These are phyloP conservation scores for Nyctalus aviator DNA, from an alignment of 2,797 vertebrate genomes.

Conservation along the genomic window DNA sequence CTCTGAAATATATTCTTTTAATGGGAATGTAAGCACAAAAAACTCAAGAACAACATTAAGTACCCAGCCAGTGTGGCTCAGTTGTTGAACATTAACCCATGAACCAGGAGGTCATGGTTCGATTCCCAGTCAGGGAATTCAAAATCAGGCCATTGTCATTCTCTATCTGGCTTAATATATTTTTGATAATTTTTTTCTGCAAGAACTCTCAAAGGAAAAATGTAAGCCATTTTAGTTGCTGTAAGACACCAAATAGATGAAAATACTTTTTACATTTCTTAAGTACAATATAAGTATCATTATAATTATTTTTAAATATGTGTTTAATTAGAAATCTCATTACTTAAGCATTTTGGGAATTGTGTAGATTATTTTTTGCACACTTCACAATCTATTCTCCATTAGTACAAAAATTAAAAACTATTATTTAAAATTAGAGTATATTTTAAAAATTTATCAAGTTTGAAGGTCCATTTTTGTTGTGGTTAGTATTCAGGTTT, in stretches of 20 bases:
- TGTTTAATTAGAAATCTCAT: conserved; percentile 9
- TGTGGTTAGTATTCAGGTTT: conserved; percentile 21
- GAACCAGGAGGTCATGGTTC: no score
- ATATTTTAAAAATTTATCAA: not conserved
- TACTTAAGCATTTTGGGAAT: conserved; percentile 27
- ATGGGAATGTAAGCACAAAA: not conserved
- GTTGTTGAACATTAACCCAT: not conserved
- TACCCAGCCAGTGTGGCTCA: not conserved
- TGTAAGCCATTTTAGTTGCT: conserved; percentile 38
- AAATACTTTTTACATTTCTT: conserved; percentile 42
- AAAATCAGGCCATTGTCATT: conserved; percentile 3
- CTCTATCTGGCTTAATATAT: not conserved
- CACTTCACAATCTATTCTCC: not conserved
- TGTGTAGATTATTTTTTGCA: not conserved
- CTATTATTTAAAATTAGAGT: conserved; percentile 7
- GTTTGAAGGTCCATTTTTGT: conserved; percentile 38
- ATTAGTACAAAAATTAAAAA: conserved; percentile 16
- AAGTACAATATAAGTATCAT: not conserved
- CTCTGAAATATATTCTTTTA: not conserved
- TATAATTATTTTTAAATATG: conserved; percentile 35
- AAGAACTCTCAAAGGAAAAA: conserved; percentile 27
- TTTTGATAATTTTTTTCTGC: conserved; percentile 8
- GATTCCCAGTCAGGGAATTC: not conserved
- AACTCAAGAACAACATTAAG: not conserved
- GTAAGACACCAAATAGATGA: not conserved